phyloP scores from a whole-genome alignment of 2,113 vertebrate genomes.

The Lates calcarifer region DNA sequence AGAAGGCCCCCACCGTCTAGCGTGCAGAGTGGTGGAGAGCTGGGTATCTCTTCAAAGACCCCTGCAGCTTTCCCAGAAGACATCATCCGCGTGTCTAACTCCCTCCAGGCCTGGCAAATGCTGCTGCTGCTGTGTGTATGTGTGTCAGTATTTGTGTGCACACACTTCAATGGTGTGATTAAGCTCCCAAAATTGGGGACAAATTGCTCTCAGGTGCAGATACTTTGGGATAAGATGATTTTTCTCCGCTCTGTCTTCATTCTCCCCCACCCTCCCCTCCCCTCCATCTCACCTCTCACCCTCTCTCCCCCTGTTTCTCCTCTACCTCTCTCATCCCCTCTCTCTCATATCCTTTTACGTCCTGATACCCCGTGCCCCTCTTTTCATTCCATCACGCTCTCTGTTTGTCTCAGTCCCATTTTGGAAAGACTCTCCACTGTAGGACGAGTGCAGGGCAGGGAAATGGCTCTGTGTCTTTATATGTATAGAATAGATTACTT shows the following conservation, averaged over 20 bases:
- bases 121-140: conserved; percentile 31
- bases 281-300: background rate
- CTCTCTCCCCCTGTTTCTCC: background rate
- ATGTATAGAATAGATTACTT: conserved; percentile 71
- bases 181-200: conserved; percentile 81
- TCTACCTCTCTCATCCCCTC: conserved; percentile 9
- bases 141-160: conserved; percentile 62
- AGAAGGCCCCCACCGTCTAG: conserved; percentile 59
- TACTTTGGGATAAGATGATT: conserved; percentile 76
- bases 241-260: conserved; percentile 51
- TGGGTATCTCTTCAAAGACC: conserved; percentile 81
- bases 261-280: conserved; percentile 3
- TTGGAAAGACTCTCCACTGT: conserved; percentile 61
- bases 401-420: conserved; percentile 6
- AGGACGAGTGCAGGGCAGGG: conserved; percentile 46
- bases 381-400: conserved; percentile 70
- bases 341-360: conserved; percentile 57
- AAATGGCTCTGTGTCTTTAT: conserved; percentile 67
- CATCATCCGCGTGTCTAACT: conserved; percentile 82
- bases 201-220: conserved; percentile 84
- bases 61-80: conserved; percentile 81
- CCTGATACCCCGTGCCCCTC: conserved; percentile 52
- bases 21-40: conserved; percentile 59
- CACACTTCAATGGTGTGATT: conserved; percentile 77
- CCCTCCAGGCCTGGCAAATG: conserved; percentile 71